Evolutionary conservation across 1,140 invertebrate species (phyloP), one percentile per base, ranked within the genome.

Genomic region (Polypedilum pembai): DNA sequence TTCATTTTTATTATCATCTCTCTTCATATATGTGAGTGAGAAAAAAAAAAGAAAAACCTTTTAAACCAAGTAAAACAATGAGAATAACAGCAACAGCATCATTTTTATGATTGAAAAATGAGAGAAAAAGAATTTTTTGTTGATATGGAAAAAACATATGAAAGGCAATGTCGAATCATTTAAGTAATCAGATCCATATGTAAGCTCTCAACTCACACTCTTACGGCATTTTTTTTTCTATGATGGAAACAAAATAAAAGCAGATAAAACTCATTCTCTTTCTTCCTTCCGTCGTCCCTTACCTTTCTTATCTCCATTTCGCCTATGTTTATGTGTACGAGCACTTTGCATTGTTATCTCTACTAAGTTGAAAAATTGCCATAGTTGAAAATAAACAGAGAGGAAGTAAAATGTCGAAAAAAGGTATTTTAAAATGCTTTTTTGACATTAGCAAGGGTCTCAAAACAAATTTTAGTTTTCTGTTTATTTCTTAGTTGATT

Each of bases 151-250:
- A n/a, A 56, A n/a, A n/a, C 45, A 56, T 56, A 12, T 56, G n/a
- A 56, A 56, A n/a, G n/a, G 45, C 45, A 56, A 56, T 56, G 45
- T 56, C n/a, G 45, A 56, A 56, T 56, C 45, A 56, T 56, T 56
- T 56, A 56, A 56, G 45, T 56, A 56, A 56, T 56, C 12, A 56
- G 45, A n/a, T 56, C 45, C 45, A 56, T 56, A 56, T 56, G 45
- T n/a, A 56, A 69, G 65, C 65, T 69, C 12, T 69, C 65, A 66
- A 17, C 65, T 18, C 65, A 69, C 18, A 69, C 20, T 69, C 65
- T 18, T n/a, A n/a, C n/a, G n/a, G n/a, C n/a, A n/a, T n/a, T n/a
- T 20, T 66, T 20, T 66, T 20, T 21, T 0, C 65, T 69, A 69
- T 56, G 45, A 56, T 56, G n/a, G 45, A 56, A 33, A 33, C 24